Conservation (phyloP, 2,113 vertebrate genomes). For the Natator depressus region DNA sequence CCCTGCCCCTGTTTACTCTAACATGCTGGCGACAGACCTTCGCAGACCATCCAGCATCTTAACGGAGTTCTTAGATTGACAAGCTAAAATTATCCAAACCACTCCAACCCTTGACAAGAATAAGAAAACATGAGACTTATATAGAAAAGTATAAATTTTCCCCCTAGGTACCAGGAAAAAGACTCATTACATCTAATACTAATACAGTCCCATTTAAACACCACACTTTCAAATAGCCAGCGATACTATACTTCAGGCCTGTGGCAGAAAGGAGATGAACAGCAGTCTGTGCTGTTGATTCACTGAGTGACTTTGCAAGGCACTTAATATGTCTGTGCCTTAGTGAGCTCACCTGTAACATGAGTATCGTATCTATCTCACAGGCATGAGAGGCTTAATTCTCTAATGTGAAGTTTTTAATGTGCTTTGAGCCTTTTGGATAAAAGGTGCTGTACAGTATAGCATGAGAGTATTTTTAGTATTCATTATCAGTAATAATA, state of each 20-base stretch:
- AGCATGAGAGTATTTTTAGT: too few species aligned
- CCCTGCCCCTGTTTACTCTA: neutral
- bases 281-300: conserved; percentile 21
- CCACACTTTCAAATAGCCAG: neutral
- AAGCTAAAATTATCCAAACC: conserved; percentile 43
- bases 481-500: too few species aligned
- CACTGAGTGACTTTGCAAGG: neutral
- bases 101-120: conserved; percentile 30
- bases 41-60: neutral
- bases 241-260: neutral
- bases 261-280: neutral
- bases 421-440: too few species aligned
- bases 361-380: neutral
- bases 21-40: neutral
- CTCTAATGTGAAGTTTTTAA: neutral
- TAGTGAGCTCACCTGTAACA: neutral
- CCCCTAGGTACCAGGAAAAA: neutral
- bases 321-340: neutral
- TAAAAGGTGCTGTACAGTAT: too few species aligned
- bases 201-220: conserved; percentile 32
- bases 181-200: conserved; percentile 39
- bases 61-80: conserved; percentile 20
- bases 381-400: neutral
- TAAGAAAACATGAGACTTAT: conserved; percentile 44
- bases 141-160: conserved; percentile 28